Percentiles rank a stretch among this genome's conserved stretches.
phyloP scores from a whole-genome alignment of 1,140 invertebrate genomes.

The Pseudomyrmex sp. region DNA sequence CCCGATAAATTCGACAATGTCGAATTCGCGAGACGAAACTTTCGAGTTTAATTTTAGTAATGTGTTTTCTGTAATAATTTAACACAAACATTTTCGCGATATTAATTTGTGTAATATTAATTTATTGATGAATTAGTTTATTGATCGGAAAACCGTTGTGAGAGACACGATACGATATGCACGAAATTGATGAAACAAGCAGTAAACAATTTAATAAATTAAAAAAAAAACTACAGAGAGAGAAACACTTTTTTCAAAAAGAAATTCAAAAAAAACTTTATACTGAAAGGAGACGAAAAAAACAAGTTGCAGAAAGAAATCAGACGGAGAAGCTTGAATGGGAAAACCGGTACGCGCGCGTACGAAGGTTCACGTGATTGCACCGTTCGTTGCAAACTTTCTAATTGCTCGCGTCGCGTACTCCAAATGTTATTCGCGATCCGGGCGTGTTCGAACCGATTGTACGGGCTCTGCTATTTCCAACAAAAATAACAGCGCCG shows the following conservation, averaged over 20 bases:
- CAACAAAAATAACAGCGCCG: slow-evolving; percentile 22
- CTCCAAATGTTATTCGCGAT: slow-evolving; percentile 28
- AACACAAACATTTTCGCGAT: neutral
- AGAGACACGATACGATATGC: too few species aligned
- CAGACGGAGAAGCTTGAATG: slow-evolving; percentile 16
- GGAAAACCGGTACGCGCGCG: slow-evolving; percentile 27
- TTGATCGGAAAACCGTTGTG: too few species aligned
- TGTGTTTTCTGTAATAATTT: neutral
- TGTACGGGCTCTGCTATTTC: slow-evolving; percentile 13
- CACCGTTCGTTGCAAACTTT: slow-evolving; percentile 41
- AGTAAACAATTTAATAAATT: neutral
- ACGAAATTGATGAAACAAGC: neutral
- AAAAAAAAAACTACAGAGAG: neutral
- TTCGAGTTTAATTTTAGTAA: neutral
- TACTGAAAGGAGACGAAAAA: neutral
- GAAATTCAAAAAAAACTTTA: neutral
- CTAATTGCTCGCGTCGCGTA: slow-evolving; percentile 26
- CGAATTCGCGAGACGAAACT: neutral
- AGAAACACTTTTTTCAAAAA: neutral
- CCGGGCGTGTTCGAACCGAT: neutral
- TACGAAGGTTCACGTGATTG: slow-evolving; percentile 35
- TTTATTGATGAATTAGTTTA: too few species aligned
- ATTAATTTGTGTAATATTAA: neutral
- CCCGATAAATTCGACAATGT: slow-evolving; percentile 20
- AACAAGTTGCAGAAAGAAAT: neutral